A percentile compares a stretch with the other conserved stretches of the same genome.
Conservation (phyloP, 37 sponge, comb jelly and placozoan species). For the Spongilla lacustris region DNA sequence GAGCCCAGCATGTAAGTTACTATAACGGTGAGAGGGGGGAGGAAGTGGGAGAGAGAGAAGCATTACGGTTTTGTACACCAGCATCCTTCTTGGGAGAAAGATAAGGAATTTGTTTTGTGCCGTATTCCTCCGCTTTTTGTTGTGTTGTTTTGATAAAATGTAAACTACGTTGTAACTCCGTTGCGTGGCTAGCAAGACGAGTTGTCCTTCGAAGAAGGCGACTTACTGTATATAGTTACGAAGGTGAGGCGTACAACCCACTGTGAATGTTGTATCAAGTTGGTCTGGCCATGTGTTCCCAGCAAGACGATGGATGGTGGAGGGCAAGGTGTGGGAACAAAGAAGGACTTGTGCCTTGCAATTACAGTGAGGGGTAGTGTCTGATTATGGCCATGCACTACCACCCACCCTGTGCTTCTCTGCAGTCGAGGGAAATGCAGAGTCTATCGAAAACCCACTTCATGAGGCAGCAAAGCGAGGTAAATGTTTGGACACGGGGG, state of each 20-base stretch:
- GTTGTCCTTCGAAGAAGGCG: constrained; percentile 94
- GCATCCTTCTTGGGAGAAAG: neutral
- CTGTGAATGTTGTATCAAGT: neutral
- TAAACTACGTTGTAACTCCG: neutral
- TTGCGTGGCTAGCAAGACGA: constrained; percentile 67
- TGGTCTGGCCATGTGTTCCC: neutral
- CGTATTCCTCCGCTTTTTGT: neutral
- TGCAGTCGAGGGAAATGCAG: constrained; percentile 83
- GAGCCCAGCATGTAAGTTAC: constrained; percentile 72
- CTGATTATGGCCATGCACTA: neutral
- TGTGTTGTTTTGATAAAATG: neutral
- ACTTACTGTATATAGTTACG: constrained; percentile 87
- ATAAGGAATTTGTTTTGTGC: neutral
- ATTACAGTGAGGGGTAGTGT: constrained; percentile 81
- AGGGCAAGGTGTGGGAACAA: constrained; percentile 72
- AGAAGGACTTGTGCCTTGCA: constrained; percentile 89
- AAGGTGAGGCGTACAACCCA: constrained; percentile 57
- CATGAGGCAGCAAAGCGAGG: constrained; percentile 98
- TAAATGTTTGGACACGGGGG: constrained; percentile 15
- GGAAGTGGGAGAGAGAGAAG: too few species aligned
- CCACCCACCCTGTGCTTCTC: neutral
- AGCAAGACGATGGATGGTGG: constrained; percentile 95
- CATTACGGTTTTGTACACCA: neutral
- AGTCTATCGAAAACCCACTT: constrained; percentile 93
- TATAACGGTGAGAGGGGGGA: neutral